Evolutionary conservation across 2,113 vertebrate genomes (phyloP), one percentile per base, ranked within the genome.

Genomic region (Melanotaenia duboulayi): DNA sequence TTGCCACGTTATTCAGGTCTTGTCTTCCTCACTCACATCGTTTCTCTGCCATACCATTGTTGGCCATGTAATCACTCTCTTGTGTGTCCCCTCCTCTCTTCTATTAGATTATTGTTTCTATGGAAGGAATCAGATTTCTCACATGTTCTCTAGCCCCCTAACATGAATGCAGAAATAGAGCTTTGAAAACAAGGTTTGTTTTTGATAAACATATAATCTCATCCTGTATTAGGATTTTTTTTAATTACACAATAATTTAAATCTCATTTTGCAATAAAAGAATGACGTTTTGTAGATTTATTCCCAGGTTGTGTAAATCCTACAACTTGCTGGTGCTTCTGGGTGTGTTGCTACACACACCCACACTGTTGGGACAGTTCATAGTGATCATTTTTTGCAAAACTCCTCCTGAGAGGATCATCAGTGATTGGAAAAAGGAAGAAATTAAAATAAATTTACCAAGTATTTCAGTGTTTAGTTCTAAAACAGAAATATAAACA

Each of bases 41-140:
- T 54, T 52, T 63, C 63, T 48, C 17, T 50, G 63, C 48, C 52
- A 49, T 1, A 4, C 50, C 24, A 17, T 4, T 32, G 5, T 17
- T 19, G 52, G 28, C 19, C 54, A 64, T 40, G 20, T 8, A 14
- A 46, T 58, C 24, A 20, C 20, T 22, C 24, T 24, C 48, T 23
- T 11, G 23, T 65, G 51, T 59, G 59, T 58, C 57, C 57, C 44
- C 28, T 56, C 70, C 51, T 37, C 17, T 67, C 44, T 48, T 67
- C 28, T 64, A 85, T 83, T 79, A 73, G 60, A 81, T 83, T 79
- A 83, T 12, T 64, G 42, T 50, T 75, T 7, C 48, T 63, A 65
- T 70, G 40, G 73, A 67, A 69, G 77, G 73, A 83, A 85, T 78
- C 59, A 37, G 46, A 51, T 83, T 75, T 74, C 80, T 59, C 50